These are phyloP conservation scores for Coenonympha glycerion DNA, from an alignment of 2,888 invertebrate species.

Conservation along the genomic window DNA sequence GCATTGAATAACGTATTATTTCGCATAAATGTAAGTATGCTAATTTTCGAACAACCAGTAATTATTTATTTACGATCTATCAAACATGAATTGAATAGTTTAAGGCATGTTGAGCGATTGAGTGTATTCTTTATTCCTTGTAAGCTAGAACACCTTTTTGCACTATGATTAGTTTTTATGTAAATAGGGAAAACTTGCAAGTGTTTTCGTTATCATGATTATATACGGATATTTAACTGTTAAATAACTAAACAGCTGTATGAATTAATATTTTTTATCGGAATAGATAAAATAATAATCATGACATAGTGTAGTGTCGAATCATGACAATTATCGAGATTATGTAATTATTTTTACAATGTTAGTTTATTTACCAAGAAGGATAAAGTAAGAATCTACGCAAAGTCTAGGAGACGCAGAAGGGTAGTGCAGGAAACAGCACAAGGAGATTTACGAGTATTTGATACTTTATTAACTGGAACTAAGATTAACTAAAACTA, in stretches of 20 bases:
- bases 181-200: background rate
- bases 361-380: no score
- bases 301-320: no score
- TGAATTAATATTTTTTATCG: background rate
- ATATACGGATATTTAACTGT: background rate
- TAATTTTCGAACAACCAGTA: background rate
- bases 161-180: background rate
- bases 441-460: no score
- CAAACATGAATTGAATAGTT: background rate
- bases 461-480: no score
- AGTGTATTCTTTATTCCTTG: background rate
- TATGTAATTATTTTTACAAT: no score
- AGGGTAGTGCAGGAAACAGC: no score
- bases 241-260: background rate
- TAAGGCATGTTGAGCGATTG: background rate
- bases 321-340: no score
- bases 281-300: background rate
- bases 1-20: background rate
- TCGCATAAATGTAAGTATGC: background rate
- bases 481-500: no score
- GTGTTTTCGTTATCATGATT: background rate
- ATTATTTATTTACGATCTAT: conserved; percentile 2
- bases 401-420: no score
- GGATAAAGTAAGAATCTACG: no score
- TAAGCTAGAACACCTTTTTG: background rate